Percentiles rank a stretch among this genome's conserved stretches.
Evolutionary conservation across 2,797 vertebrate genomes (phyloP).

Genomic region (Hoplostethus atlanticus): DNA sequence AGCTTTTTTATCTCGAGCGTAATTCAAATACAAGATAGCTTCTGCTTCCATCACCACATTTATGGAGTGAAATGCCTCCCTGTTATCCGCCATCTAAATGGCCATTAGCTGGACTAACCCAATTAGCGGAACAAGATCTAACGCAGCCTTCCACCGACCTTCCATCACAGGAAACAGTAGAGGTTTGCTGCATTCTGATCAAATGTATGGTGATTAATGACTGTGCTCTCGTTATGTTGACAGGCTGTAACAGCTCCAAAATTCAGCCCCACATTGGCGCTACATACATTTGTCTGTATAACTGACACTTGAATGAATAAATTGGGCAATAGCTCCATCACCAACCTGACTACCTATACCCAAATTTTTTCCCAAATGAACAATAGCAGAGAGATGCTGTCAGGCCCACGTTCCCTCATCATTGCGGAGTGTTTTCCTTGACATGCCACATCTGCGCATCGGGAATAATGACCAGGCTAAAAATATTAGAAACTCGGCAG

Average conservation of each 20-base stretch:
- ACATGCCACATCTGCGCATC: conserved; percentile 75
- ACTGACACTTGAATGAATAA: conserved; percentile 81
- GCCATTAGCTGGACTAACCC: conserved; percentile 86
- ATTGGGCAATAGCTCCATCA: conserved; percentile 81
- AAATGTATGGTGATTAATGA: conserved; percentile 93
- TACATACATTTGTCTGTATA: conserved; percentile 75
- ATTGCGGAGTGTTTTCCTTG: conserved; percentile 49
- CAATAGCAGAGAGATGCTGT: conserved; percentile 75
- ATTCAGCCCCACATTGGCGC: conserved; percentile 76
- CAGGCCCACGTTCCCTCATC: conserved; percentile 61
- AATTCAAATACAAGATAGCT: conserved; percentile 80
- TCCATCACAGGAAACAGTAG: conserved; percentile 86
- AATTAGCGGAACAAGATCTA: conserved; percentile 86
- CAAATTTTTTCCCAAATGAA: conserved; percentile 72
- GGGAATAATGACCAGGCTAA: conserved; percentile 81
- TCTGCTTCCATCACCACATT: conserved; percentile 82
- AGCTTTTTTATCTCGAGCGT: conserved; percentile 43
- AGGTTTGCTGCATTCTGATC: conserved; percentile 90
- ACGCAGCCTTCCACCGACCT: conserved; percentile 81
- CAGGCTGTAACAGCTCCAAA: conserved; percentile 73
- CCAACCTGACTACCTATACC: conserved; percentile 67
- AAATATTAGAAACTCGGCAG: conserved; percentile 78
- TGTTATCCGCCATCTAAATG: conserved; percentile 86
- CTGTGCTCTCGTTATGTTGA: conserved; percentile 76
- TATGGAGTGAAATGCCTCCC: conserved; percentile 79